Evolutionary conservation across 2,113 vertebrate genomes (phyloP).

Genomic region (Channa argus): DNA sequence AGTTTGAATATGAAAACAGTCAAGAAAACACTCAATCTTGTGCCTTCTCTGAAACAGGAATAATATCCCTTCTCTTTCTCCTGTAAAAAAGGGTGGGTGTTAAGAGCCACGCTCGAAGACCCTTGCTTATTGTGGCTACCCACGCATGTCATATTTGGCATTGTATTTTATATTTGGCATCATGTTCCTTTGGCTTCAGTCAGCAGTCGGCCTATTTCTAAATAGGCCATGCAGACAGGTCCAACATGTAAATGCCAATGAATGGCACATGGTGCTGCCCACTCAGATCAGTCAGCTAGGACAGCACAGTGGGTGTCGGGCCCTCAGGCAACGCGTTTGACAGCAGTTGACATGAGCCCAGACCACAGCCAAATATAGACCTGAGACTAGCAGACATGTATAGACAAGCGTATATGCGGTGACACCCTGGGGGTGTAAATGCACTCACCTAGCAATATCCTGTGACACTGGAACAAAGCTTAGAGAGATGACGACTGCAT

Average conservation of each 20-base stretch:
- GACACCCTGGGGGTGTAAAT: slow-evolving; percentile 55
- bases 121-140: slow-evolving; percentile 44
- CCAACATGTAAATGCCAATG: slow-evolving; percentile 58
- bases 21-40: slow-evolving; percentile 41
- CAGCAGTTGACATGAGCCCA: slow-evolving; percentile 73
- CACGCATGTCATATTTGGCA: slow-evolving; percentile 40
- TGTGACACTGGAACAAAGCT: slow-evolving; percentile 61
- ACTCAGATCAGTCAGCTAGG: slow-evolving; percentile 69
- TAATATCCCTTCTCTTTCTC: slow-evolving; percentile 35
- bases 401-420: slow-evolving; percentile 64
- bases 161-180: slow-evolving; percentile 43
- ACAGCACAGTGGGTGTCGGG: slow-evolving; percentile 57
- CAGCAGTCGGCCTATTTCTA: slow-evolving; percentile 44
- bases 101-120: slow-evolving; percentile 34
- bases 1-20: slow-evolving; percentile 50
- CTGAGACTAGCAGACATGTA: slow-evolving; percentile 52
- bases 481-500: slow-evolving; percentile 30
- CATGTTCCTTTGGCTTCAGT: slow-evolving; percentile 31
- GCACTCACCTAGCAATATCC: slow-evolving; percentile 53
- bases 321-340: slow-evolving; percentile 68
- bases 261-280: slow-evolving; percentile 67
- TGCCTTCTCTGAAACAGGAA: slow-evolving; percentile 48
- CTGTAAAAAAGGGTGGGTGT: slow-evolving; percentile 38
- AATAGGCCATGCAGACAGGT: slow-evolving; percentile 69
- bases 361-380: slow-evolving; percentile 72